Evolutionary conservation across 1,140 invertebrate genomes (phyloP).

Genomic region (Philotrypesis tridentata): DNA sequence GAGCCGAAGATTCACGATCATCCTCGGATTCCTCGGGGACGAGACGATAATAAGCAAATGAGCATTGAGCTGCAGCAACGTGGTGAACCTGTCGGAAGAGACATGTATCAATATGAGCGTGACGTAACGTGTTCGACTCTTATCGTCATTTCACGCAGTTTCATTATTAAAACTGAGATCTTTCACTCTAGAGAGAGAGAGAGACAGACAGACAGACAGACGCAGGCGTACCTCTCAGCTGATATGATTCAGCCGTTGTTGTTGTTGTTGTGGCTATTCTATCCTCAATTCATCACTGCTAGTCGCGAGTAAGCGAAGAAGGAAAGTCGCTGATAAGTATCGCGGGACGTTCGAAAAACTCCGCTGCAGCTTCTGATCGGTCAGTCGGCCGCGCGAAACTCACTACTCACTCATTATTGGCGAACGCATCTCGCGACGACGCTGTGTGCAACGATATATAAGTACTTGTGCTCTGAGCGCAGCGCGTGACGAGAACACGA

Average conservation of each 20-base stretch:
- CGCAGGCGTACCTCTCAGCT: neutral
- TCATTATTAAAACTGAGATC: neutral
- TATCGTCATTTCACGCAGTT: neutral
- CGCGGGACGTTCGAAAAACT: conserved; percentile 5
- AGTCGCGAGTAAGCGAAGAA: neutral
- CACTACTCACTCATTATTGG: conserved; percentile 39
- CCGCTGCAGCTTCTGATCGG: neutral
- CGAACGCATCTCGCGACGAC: neutral
- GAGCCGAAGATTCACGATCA: neutral
- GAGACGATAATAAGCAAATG: neutral
- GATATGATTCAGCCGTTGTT: neutral
- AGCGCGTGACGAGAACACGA: conserved; percentile 11
- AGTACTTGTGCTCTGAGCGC: too few species aligned
- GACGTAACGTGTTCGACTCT: neutral
- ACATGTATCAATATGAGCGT: neutral
- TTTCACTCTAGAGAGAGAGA: neutral
- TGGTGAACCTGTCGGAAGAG: neutral
- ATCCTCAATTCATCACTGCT: too few species aligned
- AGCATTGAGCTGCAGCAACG: too few species aligned
- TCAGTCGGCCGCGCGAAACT: conserved; percentile 2
- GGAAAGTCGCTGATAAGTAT: neutral
- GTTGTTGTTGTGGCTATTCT: too few species aligned
- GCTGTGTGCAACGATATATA: too few species aligned
- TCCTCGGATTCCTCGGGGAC: too few species aligned
- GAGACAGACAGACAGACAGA: too few species aligned